These are phyloP conservation scores for Chionodraco myersi DNA, from an alignment of 2,113 vertebrate genomes.

Conservation along the genomic window DNA sequence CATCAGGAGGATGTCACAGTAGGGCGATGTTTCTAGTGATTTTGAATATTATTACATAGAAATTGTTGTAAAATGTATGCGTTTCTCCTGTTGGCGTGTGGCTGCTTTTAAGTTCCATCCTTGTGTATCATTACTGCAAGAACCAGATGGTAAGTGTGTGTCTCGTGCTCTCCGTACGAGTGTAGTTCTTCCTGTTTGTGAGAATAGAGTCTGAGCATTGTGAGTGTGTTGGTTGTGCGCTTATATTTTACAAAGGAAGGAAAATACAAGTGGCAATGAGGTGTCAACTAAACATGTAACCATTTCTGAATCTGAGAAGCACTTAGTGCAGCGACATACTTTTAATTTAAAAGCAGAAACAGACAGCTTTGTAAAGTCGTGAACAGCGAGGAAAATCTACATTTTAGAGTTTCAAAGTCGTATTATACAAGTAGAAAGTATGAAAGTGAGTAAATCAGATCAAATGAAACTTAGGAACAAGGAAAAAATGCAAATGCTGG, in stretches of 20 bases:
- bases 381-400: neutral
- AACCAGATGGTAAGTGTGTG: constrained; percentile 40
- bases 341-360: too few species aligned
- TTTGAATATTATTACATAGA: constrained; percentile 23
- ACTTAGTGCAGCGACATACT: neutral
- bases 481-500: neutral
- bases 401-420: constrained; percentile 8
- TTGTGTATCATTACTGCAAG: constrained; percentile 9
- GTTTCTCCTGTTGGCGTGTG: constrained; percentile 1
- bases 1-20: constrained; percentile 5
- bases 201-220: neutral
- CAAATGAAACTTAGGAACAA: neutral
- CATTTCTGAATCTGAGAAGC: constrained; percentile 21
- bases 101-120: constrained; percentile 2
- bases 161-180: constrained; percentile 14
- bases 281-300: constrained; percentile 15
- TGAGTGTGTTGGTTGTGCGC: neutral
- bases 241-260: constrained; percentile 3
- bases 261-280: constrained; percentile 5
- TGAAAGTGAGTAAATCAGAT: neutral
- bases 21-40: neutral
- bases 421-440: neutral
- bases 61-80: constrained; percentile 6
- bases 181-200: constrained; percentile 1
- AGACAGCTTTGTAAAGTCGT: too few species aligned